Evolutionary conservation across 2,888 invertebrate species (phyloP).

Genomic region (Eupithecia exiguata): DNA sequence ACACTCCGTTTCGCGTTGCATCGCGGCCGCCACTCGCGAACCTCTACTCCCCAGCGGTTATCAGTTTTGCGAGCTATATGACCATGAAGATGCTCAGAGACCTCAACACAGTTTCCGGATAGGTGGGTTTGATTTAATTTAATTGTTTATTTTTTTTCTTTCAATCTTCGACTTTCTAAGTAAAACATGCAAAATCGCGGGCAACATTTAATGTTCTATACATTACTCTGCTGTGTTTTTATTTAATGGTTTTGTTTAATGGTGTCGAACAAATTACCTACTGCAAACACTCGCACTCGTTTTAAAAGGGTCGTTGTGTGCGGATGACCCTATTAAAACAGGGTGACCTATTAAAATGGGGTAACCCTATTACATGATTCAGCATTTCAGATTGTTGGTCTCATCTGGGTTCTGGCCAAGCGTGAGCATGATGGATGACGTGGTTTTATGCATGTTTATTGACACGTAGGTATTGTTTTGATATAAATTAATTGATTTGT

Average conservation of each 20-base stretch:
- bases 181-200: neutral
- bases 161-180: too few relatives aligned
- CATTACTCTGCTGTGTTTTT: neutral
- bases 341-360: neutral
- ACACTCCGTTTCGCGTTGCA: too few relatives aligned
- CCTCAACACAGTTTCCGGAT: too few relatives aligned
- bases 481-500: neutral
- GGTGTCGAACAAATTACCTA: neutral
- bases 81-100: too few relatives aligned
- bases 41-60: too few relatives aligned
- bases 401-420: neutral
- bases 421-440: neutral
- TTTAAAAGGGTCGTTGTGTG: neutral
- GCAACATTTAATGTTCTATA: neutral
- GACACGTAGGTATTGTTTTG: neutral
- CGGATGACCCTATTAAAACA: neutral
- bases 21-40: too few relatives aligned
- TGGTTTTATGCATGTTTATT: neutral
- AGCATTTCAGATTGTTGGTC: slow-evolving; percentile 1
- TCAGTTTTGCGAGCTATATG: too few relatives aligned
- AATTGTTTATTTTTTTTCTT: too few relatives aligned
- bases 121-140: too few relatives aligned
- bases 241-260: neutral
- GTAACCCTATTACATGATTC: neutral
- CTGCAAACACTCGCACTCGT: neutral